phyloP scores from a whole-genome alignment of 2,888 invertebrate species.

The Orthosia incerta region DNA sequence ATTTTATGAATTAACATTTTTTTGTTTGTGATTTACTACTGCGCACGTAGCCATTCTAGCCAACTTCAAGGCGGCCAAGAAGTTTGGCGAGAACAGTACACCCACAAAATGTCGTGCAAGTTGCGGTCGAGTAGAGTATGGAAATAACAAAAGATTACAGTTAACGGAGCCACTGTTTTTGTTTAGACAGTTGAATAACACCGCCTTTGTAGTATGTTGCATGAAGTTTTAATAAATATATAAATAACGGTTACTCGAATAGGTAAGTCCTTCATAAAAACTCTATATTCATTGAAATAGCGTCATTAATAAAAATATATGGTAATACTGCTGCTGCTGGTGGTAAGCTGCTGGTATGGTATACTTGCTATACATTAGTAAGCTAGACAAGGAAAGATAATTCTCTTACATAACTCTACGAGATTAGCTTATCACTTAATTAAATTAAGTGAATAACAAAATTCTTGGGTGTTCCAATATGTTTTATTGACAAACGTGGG shows the following conservation, averaged over 20 bases:
- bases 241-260: neutral
- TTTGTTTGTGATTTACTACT: no score
- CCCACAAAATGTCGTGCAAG: conserved; percentile 11
- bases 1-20: no score
- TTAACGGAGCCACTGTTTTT: conserved; percentile 2
- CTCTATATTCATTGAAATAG: conserved; percentile 9
- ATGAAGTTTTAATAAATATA: no score
- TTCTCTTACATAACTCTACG: conserved; percentile 17
- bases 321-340: no score
- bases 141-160: neutral
- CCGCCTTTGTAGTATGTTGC: neutral
- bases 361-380: neutral
- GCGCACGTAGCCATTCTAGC: no score
- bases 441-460: conserved; percentile 32
- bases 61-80: no score
- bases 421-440: conserved; percentile 41
- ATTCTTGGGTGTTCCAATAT: conserved; percentile 33
- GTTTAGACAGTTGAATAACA: neutral
- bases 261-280: neutral
- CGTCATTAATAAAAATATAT: neutral
- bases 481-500: conserved; percentile 8
- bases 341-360: no score
- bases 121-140: neutral
- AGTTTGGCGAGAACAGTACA: neutral
- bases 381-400: conserved; percentile 10